These are phyloP conservation scores for Ephydatia muelleri DNA, from an alignment of 37 sponge, comb jelly and placozoan genomes.

Conservation along the genomic window DNA sequence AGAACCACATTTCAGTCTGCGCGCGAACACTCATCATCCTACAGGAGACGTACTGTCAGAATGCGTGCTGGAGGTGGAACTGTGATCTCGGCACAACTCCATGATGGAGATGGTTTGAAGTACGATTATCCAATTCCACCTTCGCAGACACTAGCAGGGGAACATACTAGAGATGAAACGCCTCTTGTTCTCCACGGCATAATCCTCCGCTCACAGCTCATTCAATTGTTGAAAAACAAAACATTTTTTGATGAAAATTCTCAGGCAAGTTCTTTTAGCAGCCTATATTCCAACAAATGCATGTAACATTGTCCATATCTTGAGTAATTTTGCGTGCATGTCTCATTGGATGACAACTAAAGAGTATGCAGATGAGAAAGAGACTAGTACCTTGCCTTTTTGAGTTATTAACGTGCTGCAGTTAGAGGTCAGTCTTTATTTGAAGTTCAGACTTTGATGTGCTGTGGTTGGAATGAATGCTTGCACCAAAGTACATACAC, in stretches of 20 bases:
- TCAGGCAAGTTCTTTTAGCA: slow-evolving; percentile 33
- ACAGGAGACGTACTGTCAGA: neutral
- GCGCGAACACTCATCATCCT: neutral
- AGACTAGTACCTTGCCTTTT: too few species aligned
- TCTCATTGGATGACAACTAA: too few species aligned
- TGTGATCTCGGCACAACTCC: neutral
- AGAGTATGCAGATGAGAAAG: too few species aligned
- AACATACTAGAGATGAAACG: neutral
- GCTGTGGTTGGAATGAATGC: too few species aligned
- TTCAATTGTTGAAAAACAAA: slow-evolving; percentile 76
- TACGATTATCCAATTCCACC: neutral
- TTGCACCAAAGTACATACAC: too few species aligned
- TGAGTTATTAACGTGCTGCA: too few species aligned
- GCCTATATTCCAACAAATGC: neutral
- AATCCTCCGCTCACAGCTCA: slow-evolving; percentile 87
- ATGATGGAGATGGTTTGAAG: neutral
- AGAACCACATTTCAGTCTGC: neutral
- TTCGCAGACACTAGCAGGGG: neutral
- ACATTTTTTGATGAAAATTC: slow-evolving; percentile 45
- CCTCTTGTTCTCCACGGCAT: slow-evolving; percentile 72
- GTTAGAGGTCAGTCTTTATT: too few species aligned
- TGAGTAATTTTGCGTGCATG: too few species aligned
- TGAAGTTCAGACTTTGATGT: too few species aligned
- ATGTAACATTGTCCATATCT: neutral
- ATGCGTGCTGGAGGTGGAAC: neutral